These are phyloP conservation scores for Tachysurus fulvidraco DNA, from an alignment of 2,113 vertebrate genomes.

Conservation along the genomic window DNA sequence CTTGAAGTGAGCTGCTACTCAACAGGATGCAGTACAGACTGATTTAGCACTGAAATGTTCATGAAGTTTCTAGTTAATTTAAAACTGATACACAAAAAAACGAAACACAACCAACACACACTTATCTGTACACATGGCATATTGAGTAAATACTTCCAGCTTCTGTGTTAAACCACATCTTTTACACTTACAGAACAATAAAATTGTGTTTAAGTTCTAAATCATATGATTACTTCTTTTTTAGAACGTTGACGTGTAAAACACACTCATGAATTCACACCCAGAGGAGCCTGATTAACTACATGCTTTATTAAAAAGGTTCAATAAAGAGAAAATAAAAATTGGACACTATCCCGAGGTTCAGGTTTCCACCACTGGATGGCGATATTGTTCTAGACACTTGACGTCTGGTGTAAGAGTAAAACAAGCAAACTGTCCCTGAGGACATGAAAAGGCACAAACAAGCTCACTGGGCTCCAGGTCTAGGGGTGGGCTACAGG, in stretches of 20 bases:
- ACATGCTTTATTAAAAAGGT: neutral
- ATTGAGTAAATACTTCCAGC: neutral
- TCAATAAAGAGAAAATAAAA: neutral
- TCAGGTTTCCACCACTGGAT: neutral
- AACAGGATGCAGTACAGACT: neutral
- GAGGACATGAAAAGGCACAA: too few species aligned
- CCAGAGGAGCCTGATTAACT: neutral
- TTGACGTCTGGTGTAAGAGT: neutral
- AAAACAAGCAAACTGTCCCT: neutral
- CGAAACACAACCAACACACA: neutral
- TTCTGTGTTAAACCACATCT: neutral
- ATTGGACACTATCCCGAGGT: neutral
- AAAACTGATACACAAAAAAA: neutral
- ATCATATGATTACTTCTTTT: neutral
- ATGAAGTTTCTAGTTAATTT: neutral
- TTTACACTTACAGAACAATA: neutral
- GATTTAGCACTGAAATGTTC: neutral
- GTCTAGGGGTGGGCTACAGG: too few species aligned
- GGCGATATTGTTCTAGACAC: neutral
- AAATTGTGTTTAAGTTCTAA: slow-evolving; percentile 1
- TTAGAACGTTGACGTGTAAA: neutral
- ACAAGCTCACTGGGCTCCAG: too few species aligned
- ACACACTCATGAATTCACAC: neutral
- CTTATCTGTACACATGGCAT: neutral
- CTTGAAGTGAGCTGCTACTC: neutral